Evolutionary conservation across 2,888 invertebrate genomes (phyloP).

Genomic region (Volucella zonaria): DNA sequence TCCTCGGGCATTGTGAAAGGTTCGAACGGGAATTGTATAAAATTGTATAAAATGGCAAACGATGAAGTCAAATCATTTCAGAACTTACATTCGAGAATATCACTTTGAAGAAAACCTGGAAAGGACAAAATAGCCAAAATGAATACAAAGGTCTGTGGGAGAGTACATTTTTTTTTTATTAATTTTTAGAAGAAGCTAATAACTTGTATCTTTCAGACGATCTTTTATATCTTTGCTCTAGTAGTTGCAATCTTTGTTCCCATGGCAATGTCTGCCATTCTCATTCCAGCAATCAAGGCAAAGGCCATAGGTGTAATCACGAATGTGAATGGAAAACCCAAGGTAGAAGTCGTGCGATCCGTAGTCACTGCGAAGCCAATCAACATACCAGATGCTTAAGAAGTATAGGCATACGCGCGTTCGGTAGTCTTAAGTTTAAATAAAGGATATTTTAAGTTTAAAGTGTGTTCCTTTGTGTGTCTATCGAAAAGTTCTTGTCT

Average conservation of each 20-base stretch:
- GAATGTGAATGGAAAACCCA: slow-evolving; percentile 28
- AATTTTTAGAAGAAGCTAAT: not conserved
- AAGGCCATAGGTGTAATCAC: slow-evolving; percentile 21
- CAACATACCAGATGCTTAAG: slow-evolving; percentile 5
- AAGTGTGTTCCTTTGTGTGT: no score
- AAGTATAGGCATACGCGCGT: not conserved
- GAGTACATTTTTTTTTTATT: not conserved
- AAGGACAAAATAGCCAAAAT: not conserved
- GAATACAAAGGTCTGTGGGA: slow-evolving; percentile 41
- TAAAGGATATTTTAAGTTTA: no score
- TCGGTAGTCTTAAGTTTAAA: no score
- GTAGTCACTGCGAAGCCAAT: slow-evolving; percentile 40
- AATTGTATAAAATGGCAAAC: not conserved
- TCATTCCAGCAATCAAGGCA: slow-evolving; percentile 39
- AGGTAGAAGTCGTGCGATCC: slow-evolving; percentile 26
- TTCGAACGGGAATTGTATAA: not conserved
- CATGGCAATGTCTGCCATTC: slow-evolving; percentile 1
- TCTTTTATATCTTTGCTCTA: not conserved
- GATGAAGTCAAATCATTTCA: not conserved
- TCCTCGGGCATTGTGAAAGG: no score
- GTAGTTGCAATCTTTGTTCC: not conserved
- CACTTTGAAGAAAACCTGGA: not conserved
- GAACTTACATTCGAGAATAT: not conserved
- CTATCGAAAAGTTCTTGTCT: no score
- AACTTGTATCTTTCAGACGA: slow-evolving; percentile 6